Evolutionary conservation across 2,888 invertebrate genomes (phyloP), one percentile per base, ranked within the genome.

Genomic region (Calameuta idolon): DNA sequence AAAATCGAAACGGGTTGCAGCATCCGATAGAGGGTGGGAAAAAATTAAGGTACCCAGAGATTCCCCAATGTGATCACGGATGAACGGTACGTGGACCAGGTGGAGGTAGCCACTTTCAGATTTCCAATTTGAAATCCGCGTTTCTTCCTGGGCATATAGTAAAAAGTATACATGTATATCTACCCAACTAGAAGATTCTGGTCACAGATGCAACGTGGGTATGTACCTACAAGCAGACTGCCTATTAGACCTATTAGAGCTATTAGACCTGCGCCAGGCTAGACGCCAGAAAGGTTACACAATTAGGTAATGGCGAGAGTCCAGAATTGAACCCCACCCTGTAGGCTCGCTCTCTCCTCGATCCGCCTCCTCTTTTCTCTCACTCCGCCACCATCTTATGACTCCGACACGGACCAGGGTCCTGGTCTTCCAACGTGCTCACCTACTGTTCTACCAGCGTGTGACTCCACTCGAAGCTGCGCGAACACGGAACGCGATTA

Each of bases 271-370:
- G 83, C 84, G 83, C 82, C 85, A 85, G 85, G 86, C 88, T 85
- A 84, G 85, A 87, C 84, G 87, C 88, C 89, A 88, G 86, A 87
- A 88, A 89, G 86, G 87, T 88, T 87, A 86, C 85, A 85, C 88
- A 89, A 89, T 89, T 90, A 89, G 87, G 87, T 89, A 89, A 88
- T 89, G 87, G 89, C 87, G 82, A 80, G 83, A 82, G 83, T 89
- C 88, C 89, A 89, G 87, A 85, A 89, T 83, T 85, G 85, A 86
- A 80, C 81, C 80, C 78, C 81, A 68, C 55, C 23, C 55, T 35
- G 55, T 23, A 3, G 55, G 9, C 71, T 31, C 69, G 69, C 11
- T 33, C 33, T 33, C 12, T 30, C 71, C 71, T 71, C 31, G 2
- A 33, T 34, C 12, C 71, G 71, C 71, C 33, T 3, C 31, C 71